Percentiles rank a stretch among this genome's conserved stretches.
These are phyloP conservation scores for Characodon lateralis DNA, from an alignment of 2,797 vertebrate species.

Conservation along the genomic window DNA sequence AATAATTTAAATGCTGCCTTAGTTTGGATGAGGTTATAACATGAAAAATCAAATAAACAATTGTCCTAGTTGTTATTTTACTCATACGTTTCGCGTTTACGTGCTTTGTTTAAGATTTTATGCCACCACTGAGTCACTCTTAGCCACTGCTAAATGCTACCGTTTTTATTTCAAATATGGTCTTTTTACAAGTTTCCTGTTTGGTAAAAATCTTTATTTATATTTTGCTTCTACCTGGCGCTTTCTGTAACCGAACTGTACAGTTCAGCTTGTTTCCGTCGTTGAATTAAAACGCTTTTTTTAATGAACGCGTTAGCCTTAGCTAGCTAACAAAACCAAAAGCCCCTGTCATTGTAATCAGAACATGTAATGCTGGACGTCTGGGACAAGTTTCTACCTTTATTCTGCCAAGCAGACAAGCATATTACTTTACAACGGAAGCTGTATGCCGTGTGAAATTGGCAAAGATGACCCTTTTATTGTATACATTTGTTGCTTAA, in stretches of 20 bases:
- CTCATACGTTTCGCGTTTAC: background rate
- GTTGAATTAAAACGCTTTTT: background rate
- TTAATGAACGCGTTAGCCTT: conserved; percentile 39
- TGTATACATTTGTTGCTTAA: background rate
- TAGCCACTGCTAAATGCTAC: conserved; percentile 40
- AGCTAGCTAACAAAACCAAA: conserved; percentile 34
- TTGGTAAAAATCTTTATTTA: rapidly evolving
- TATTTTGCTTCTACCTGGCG: background rate
- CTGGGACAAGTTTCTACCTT: background rate
- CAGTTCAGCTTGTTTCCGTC: background rate
- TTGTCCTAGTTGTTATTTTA: background rate
- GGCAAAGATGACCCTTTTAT: background rate
- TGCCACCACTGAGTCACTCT: conserved; percentile 62
- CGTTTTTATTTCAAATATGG: background rate
- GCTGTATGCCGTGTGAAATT: background rate
- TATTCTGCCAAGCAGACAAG: background rate
- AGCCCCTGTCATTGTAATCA: conserved; percentile 11
- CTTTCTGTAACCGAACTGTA: rapidly evolving
- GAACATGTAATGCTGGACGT: background rate
- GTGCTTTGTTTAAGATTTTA: background rate
- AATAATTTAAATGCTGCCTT: background rate
- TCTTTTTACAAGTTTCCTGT: background rate
- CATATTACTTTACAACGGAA: background rate
- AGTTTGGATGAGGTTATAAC: rapidly evolving
- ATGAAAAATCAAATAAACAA: rapidly evolving